Evolutionary conservation across 2,113 vertebrate genomes (phyloP).

Genomic region (Myanophis thanlyinensis): DNA sequence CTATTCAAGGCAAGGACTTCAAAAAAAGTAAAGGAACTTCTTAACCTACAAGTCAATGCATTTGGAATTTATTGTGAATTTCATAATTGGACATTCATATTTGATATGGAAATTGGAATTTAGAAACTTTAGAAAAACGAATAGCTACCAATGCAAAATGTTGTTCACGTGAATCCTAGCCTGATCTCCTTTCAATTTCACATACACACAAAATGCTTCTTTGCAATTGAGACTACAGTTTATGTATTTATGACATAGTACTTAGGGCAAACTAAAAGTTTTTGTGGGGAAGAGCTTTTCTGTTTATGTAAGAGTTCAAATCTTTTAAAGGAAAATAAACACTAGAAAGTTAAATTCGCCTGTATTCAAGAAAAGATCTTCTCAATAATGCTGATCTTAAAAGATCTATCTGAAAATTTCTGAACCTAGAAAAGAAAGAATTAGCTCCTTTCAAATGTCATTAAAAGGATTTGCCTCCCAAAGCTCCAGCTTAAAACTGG

Average conservation of each 20-base stretch:
- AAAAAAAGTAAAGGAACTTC: slow-evolving; percentile 65
- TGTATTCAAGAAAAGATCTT: slow-evolving; percentile 30
- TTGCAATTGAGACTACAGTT: slow-evolving; percentile 39
- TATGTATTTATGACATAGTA: slow-evolving; percentile 40
- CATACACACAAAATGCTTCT: neutral
- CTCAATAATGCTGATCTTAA: neutral
- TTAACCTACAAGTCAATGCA: slow-evolving; percentile 61
- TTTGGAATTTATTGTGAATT: slow-evolving; percentile 58
- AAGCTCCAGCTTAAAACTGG: neutral
- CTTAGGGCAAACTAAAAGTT: slow-evolving; percentile 56
- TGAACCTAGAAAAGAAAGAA: neutral
- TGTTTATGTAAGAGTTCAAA: slow-evolving; percentile 53
- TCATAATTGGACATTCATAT: slow-evolving; percentile 62
- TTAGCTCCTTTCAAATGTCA: neutral
- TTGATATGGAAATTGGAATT: slow-evolving; percentile 45
- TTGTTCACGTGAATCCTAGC: neutral
- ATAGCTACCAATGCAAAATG: neutral
- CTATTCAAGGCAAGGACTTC: slow-evolving; percentile 58
- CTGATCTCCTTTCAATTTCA: neutral
- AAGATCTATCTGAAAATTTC: neutral
- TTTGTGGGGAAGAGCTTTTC: slow-evolving; percentile 39
- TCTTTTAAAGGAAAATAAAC: slow-evolving; percentile 49
- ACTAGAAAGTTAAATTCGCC: slow-evolving; percentile 55
- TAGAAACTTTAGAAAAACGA: neutral
- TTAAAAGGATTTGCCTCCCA: neutral